Base-by-base conservation (phyloP, 2,888 invertebrate genomes). In the Xanthia icteritia region DNA sequence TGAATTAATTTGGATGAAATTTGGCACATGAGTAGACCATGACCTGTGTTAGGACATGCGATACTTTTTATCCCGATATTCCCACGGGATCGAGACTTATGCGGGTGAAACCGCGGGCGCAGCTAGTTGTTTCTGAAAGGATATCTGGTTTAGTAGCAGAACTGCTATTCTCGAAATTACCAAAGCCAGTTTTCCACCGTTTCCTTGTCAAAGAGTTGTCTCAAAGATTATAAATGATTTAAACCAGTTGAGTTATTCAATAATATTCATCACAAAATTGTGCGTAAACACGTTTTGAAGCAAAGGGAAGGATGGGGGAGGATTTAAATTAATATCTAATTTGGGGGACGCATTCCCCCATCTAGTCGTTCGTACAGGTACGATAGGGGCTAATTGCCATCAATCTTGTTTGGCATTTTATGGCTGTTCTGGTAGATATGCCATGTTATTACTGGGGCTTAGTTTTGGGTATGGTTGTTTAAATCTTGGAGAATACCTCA, bases 291-390 rank as follows among this genome's bases (percentile, higher is more conserved):
- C 89, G 90, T 90, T 89, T 87, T 81, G 85, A 83, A 75, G 76
- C 84, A 86, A 80, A 89, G 89, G 91, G 91, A 60, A 60, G 13
- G 73, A 39, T 20, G 81, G 70, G 82, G 83, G 91, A 83, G 91
- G 91, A 90, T 92, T 92, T 91, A 94, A 95, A 95, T 95, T 95
- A 95, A 95, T 96, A 95, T 94, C 93, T 94, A 94, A 96, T 95
- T 95, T 94, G 87, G 91, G 92, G 94, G 94, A 93, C 91, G 92
- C 92, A 91, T 90, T 88, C 92, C 93, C 93, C 89, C 88, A 85
- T 90, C 86, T 84, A 39, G 39, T 82, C 78, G 85, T 84, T 86
- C 87, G 87, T 86, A 83, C 76, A 88, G 88, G 84, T 89, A 87
- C 68, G 75, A 85, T 76, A 79, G 54, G 73, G 73, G 67, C 81